phyloP scores from a whole-genome alignment of 2,797 vertebrate species.

The Rhodeus uyekii region DNA sequence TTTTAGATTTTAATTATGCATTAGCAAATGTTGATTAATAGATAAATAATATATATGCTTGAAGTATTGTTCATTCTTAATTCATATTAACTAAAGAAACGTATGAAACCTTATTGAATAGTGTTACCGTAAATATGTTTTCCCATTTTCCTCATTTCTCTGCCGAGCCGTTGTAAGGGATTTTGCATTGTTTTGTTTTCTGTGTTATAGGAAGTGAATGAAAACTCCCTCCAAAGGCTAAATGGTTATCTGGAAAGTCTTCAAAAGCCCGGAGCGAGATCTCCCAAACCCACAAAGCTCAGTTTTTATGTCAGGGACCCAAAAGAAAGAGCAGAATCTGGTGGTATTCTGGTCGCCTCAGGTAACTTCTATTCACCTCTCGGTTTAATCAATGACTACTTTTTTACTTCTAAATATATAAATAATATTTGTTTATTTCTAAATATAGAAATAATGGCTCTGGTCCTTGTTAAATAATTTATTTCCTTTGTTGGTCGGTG shows the following conservation, averaged over 20 bases:
- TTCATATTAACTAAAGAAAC: neutral
- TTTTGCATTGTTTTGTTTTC: neutral
- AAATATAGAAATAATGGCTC: neutral
- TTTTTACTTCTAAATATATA: neutral
- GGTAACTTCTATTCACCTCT: conserved; percentile 68
- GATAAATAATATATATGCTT: neutral
- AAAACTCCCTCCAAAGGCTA: conserved; percentile 93
- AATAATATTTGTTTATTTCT: neutral
- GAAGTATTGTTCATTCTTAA: no score
- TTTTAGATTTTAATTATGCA: neutral
- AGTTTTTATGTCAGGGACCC: conserved; percentile 92
- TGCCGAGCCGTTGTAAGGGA: neutral
- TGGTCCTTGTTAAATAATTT: neutral
- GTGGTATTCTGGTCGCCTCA: conserved; percentile 64
- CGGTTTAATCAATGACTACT: no score
- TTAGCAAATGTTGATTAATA: neutral
- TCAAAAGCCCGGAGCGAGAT: conserved; percentile 83
- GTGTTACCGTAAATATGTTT: no score
- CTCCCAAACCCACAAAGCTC: conserved; percentile 85
- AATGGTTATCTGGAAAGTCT: conserved; percentile 93
- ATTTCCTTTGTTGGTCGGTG: neutral
- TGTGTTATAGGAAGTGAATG: conserved; percentile 88
- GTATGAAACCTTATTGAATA: neutral
- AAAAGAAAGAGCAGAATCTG: conserved; percentile 67
- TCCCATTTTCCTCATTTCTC: neutral